Conservation (phyloP, 2,797 vertebrate genomes). For the Lutjanus argentimaculatus region DNA sequence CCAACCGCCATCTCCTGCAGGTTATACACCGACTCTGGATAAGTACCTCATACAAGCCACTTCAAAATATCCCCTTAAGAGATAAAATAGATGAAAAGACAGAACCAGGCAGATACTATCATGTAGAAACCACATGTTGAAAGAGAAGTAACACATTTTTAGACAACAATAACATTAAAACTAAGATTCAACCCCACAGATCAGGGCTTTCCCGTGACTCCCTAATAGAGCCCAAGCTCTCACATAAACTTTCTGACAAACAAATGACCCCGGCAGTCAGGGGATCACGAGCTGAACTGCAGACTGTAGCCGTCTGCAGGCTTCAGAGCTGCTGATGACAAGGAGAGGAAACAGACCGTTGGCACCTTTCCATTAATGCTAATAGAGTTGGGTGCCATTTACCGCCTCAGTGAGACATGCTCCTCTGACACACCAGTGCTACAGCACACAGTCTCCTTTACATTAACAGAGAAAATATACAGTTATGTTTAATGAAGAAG, state of each 20-base stretch:
- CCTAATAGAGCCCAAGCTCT: background rate
- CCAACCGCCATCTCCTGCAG: too few relatives aligned
- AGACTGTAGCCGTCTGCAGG: constrained; percentile 36
- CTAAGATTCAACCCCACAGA: background rate
- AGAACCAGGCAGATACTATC: background rate
- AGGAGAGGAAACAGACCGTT: constrained; percentile 72
- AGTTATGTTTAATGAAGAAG: background rate
- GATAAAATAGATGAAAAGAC: background rate
- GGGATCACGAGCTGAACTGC: constrained; percentile 40
- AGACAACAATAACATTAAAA: background rate
- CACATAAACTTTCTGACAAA: constrained; percentile 10
- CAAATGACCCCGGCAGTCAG: constrained; percentile 14
- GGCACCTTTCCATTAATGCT: constrained; percentile 77
- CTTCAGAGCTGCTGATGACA: constrained; percentile 58
- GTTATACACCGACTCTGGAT: too few relatives aligned
- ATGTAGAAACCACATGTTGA: background rate
- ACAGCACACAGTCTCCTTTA: constrained; percentile 39
- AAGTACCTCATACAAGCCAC: too few relatives aligned
- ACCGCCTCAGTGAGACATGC: constrained; percentile 45
- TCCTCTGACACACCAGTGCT: constrained; percentile 52
- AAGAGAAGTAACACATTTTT: background rate
- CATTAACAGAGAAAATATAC: background rate
- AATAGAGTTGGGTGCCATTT: constrained; percentile 70
- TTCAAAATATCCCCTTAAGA: background rate
- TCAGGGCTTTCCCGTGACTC: background rate